Evolutionary conservation across 2,888 invertebrate genomes (phyloP).

Genomic region (Octonoba sinensis): DNA sequence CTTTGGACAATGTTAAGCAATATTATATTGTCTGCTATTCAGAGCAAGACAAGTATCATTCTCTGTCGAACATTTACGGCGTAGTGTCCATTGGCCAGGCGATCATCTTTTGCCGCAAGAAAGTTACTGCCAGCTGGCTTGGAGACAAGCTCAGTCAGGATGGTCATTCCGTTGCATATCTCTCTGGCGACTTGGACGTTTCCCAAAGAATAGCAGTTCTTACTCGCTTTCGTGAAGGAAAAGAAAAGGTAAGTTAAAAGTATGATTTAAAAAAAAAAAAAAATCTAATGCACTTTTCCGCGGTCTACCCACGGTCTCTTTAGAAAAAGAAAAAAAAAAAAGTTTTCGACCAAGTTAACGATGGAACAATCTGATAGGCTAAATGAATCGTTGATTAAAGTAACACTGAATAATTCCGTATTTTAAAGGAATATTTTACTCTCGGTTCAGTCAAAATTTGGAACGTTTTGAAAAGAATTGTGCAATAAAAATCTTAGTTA

Average conservation of each 20-base stretch:
- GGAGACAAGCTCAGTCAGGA: conserved; percentile 81
- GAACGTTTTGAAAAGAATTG: too few species aligned
- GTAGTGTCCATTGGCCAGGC: conserved; percentile 96
- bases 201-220: conserved; percentile 91
- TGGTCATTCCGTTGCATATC: conserved; percentile 92
- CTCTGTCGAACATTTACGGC: conserved; percentile 95
- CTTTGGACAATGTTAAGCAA: conserved; percentile 95
- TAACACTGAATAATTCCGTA: too few species aligned
- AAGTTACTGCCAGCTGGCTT: conserved; percentile 77
- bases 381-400: too few species aligned
- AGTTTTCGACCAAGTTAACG: too few species aligned
- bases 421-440: too few species aligned
- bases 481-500: too few species aligned
- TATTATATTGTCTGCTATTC: conserved; percentile 88
- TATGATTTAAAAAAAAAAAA: too few species aligned
- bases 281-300: too few species aligned
- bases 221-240: conserved; percentile 89
- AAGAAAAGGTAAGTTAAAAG: conserved; percentile 86
- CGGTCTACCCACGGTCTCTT: too few species aligned
- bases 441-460: too few species aligned
- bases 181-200: conserved; percentile 93
- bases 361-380: too few species aligned
- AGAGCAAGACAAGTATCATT: conserved; percentile 89
- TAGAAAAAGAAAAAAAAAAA: too few species aligned
- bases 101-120: conserved; percentile 87